Conservation (phyloP, 2,888 invertebrate genomes). For the Fissipunctia ypsillon region DNA sequence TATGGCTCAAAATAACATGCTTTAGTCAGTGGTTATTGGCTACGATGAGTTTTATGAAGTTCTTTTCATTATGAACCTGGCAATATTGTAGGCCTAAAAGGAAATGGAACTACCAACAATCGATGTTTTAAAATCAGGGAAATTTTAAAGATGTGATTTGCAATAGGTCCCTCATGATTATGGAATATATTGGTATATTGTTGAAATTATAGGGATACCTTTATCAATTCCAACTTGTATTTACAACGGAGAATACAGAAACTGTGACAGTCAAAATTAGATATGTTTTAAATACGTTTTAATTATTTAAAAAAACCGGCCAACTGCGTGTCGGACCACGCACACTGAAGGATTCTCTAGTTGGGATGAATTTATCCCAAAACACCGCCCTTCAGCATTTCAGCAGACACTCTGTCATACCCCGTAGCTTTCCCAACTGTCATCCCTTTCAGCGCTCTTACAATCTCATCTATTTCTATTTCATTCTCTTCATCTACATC, state of each 20-base stretch:
- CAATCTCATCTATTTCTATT: too few species aligned
- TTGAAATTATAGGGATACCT: not conserved
- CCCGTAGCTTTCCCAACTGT: too few species aligned
- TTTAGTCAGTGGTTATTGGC: not conserved
- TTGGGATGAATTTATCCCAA: too few species aligned
- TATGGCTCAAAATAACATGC: conserved; percentile 11
- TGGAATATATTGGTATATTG: not conserved
- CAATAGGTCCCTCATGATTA: too few species aligned
- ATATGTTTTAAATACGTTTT: not conserved
- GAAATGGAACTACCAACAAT: not conserved
- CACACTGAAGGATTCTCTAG: too few species aligned
- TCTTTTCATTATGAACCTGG: not conserved
- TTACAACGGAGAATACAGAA: not conserved
- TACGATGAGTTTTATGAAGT: conserved; percentile 8
- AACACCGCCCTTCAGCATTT: too few species aligned
- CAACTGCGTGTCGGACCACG: too few species aligned
- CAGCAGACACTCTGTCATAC: too few species aligned
- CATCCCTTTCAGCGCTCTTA: too few species aligned
- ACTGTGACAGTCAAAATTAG: too few species aligned
- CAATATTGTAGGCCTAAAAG: not conserved
- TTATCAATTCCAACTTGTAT: not conserved
- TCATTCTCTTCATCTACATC: too few species aligned
- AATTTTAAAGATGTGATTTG: not conserved
- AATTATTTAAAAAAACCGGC: not conserved
- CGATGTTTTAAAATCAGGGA: not conserved